A percentile compares a stretch with the other conserved stretches of the same genome.
Conservation (phyloP, 2,113 vertebrate genomes). For the Reinhardtius hippoglossoides region DNA sequence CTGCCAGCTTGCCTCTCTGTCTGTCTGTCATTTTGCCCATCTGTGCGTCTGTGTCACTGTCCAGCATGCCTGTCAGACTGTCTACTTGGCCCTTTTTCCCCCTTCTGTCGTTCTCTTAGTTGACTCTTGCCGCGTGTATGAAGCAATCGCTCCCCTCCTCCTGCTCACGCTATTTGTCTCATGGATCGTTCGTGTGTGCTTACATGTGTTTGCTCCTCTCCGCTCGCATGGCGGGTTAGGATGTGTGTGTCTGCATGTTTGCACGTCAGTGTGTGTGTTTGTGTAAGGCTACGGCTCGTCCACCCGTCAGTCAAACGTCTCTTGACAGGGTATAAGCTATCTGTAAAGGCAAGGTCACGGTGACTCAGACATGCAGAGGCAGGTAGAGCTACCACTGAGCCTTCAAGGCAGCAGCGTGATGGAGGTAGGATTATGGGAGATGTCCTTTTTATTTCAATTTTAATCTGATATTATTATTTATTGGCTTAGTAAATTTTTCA, state of each 20-base stretch:
- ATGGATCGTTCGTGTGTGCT: constrained; percentile 4
- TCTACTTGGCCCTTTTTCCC: constrained; percentile 35
- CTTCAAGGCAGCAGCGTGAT: constrained; percentile 13
- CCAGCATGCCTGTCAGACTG: constrained; percentile 43
- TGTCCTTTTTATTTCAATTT: background rate
- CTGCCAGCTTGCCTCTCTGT: constrained; percentile 30
- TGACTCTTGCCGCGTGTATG: constrained; percentile 58
- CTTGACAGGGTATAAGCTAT: constrained; percentile 57
- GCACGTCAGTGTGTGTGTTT: constrained; percentile 50
- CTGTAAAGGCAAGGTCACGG: constrained; percentile 70
- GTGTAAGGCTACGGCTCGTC: constrained; percentile 30
- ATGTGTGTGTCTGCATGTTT: constrained; percentile 38
- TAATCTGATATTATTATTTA: background rate
- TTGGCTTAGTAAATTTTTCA: background rate
- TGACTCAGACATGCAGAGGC: constrained; percentile 46
- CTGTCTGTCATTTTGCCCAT: constrained; percentile 47
- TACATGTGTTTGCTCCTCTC: constrained; percentile 30
- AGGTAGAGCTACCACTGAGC: constrained; percentile 47
- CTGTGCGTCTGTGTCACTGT: constrained; percentile 47
- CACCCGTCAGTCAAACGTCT: constrained; percentile 68
- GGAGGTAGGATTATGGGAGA: constrained; percentile 5
- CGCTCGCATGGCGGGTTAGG: constrained; percentile 38
- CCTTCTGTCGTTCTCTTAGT: constrained; percentile 36
- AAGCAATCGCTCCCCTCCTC: constrained; percentile 48
- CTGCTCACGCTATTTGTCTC: constrained; percentile 41